Conservation (phyloP, 2,797 vertebrate species). For the Oreochromis mossambicus region DNA sequence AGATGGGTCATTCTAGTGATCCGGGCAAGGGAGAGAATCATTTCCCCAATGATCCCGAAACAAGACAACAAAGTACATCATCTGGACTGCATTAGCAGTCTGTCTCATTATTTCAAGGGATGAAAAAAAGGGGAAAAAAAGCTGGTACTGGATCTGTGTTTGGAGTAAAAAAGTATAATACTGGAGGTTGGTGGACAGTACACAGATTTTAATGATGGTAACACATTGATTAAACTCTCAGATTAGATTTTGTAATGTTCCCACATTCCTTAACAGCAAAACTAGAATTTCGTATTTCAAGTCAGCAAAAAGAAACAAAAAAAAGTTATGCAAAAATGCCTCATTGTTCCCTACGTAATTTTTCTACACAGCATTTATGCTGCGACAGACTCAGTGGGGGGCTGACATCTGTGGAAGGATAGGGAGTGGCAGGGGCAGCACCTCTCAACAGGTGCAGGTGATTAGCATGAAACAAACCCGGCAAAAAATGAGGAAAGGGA, state of each 20-base stretch:
- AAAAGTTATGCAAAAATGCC: conserved; percentile 16
- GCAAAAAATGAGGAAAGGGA: conserved; percentile 19
- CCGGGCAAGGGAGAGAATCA: conserved; percentile 31
- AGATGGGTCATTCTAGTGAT: conserved; percentile 64
- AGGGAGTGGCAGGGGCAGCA: conserved; percentile 61
- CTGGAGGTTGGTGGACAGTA: conserved; percentile 7
- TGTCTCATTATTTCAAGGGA: conserved; percentile 44
- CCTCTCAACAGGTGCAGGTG: conserved; percentile 65
- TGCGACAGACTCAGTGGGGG: conserved; percentile 48
- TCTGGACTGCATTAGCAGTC: conserved; percentile 50
- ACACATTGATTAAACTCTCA: conserved; percentile 25
- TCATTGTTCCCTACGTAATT: conserved; percentile 20
- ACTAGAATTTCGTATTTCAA: background rate
- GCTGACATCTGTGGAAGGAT: conserved; percentile 52
- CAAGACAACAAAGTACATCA: conserved; percentile 51
- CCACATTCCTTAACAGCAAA: background rate
- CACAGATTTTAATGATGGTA: conserved; percentile 41
- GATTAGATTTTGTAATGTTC: background rate
- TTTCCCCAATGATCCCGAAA: conserved; percentile 49
- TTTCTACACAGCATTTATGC: conserved; percentile 19
- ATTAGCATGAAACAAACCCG: conserved; percentile 58
- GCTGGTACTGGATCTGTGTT: background rate
- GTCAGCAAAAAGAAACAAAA: background rate
- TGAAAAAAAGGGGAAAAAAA: background rate
- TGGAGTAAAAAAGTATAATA: conserved; percentile 24